phyloP scores from a whole-genome alignment of 2,888 invertebrate genomes.

The Galeruca laticollis region DNA sequence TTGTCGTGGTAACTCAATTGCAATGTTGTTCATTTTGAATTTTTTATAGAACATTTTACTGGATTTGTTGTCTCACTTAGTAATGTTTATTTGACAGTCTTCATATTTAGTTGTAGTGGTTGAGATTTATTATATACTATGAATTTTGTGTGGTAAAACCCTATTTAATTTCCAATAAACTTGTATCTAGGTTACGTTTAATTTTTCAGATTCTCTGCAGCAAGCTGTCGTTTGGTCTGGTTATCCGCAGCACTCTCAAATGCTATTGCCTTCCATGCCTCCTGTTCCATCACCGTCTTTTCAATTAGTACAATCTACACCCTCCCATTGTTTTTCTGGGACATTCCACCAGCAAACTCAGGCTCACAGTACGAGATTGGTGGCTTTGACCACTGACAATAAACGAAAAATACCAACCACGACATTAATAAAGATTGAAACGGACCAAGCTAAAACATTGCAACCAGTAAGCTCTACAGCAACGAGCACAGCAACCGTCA shows the following conservation, averaged over 20 bases:
- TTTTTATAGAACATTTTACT: too few species aligned
- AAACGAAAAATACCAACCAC: slow-evolving; percentile 68
- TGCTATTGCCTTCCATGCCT: slow-evolving; percentile 66
- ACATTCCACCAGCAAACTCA: slow-evolving; percentile 76
- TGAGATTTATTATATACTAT: too few species aligned
- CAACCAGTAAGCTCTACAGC: slow-evolving; percentile 62
- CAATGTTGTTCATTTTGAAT: too few species aligned
- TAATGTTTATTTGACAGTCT: too few species aligned
- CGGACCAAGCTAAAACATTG: slow-evolving; percentile 67
- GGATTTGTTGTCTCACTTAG: too few species aligned
- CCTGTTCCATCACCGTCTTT: slow-evolving; percentile 76
- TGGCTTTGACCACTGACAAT: slow-evolving; percentile 73
- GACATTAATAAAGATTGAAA: slow-evolving; percentile 79
- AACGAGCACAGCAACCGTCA: slow-evolving; percentile 62
- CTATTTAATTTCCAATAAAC: too few species aligned
- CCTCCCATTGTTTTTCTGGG: slow-evolving; percentile 72
- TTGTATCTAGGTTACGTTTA: not conserved
- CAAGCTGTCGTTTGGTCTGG: slow-evolving; percentile 83
- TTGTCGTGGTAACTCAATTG: too few species aligned
- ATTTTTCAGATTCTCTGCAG: slow-evolving; percentile 73
- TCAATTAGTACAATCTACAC: slow-evolving; percentile 71
- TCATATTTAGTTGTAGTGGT: too few species aligned
- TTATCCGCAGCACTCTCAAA: slow-evolving; percentile 69
- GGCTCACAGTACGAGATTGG: slow-evolving; percentile 76
- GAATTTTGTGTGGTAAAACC: too few species aligned